Percentiles rank a stretch among this genome's conserved stretches.
These are phyloP conservation scores for Thalpophila matura DNA, from an alignment of 2,888 invertebrate genomes.

Conservation along the genomic window DNA sequence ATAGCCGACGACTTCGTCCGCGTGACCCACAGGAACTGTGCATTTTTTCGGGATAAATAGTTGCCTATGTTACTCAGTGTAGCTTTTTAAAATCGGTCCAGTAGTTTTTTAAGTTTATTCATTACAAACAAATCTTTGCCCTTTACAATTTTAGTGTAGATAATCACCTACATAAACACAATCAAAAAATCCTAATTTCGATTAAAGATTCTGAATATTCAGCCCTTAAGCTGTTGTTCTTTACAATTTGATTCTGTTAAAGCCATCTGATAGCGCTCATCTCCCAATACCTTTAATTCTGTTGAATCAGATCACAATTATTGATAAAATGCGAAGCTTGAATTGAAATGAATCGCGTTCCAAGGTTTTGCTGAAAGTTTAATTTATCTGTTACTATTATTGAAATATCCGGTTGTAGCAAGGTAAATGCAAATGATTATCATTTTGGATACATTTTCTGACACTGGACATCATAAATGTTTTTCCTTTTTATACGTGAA, in stretches of 20 bases:
- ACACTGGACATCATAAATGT: not conserved
- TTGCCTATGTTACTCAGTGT: too few species aligned
- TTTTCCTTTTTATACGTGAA: slow-evolving; percentile 1
- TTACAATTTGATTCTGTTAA: slow-evolving; percentile 4
- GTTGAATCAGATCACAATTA: slow-evolving; percentile 37
- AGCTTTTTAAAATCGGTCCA: too few species aligned
- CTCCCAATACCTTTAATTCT: slow-evolving; percentile 24
- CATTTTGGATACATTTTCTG: not conserved
- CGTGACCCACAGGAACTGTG: too few species aligned
- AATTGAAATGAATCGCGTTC: slow-evolving; percentile 45
- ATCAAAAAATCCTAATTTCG: not conserved
- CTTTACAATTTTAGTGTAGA: too few species aligned
- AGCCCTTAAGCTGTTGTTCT: not conserved
- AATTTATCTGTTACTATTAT: slow-evolving; percentile 27
- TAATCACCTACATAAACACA: too few species aligned
- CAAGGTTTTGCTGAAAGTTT: slow-evolving; percentile 10
- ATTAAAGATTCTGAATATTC: not conserved
- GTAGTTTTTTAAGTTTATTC: too few species aligned
- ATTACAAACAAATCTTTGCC: too few species aligned
- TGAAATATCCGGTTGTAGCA: not conserved
- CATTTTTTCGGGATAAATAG: too few species aligned
- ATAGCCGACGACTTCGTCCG: too few species aligned
- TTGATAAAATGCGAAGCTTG: slow-evolving; percentile 34
- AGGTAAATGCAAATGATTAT: not conserved
- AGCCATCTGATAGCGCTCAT: too few species aligned